Evolutionary conservation across 2,113 vertebrate genomes (phyloP), one percentile per base, ranked within the genome.

Genomic region (Cyprinodon variegatus): DNA sequence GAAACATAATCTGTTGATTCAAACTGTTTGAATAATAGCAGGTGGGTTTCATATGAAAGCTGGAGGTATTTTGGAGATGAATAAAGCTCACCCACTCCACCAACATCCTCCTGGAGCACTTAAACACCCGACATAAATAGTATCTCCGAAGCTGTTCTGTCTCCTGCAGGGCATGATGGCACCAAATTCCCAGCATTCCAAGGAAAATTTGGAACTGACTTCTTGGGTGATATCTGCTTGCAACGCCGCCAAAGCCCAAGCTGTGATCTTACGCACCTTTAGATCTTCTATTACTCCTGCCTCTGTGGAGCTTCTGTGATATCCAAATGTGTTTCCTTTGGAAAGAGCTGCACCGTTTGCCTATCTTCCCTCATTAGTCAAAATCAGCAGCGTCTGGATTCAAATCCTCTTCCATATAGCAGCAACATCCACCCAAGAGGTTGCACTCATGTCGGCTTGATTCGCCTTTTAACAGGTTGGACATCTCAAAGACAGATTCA

Each of bases 391-490:
- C 67, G 39, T 81, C n/a, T 3, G 77, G 83, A 90, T 66, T 81
- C 50, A 82, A 68, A 68, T 74, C 59, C 72, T 85, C 74, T 87
- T 86, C 84, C 50, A 20, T 57, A 81, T 76, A 65, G 43, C 68
- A n/a, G 72, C 68, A 63, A 70, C 77, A 57, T 20, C 67, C 81
- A 70, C 59, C 70, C 83, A 77, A 88, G 83, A 79, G 82, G 75
- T 78, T 70, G 79, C 70, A 82, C 79, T 90, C 86, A 83, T 86
- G 85, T 87, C 84, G 83, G 79, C 85, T 89, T 84, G 86, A 90
- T 92, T 89, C 89, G 88, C 86, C 89, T 87, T 91, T 92, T 91
- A 92, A 91, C 92, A 91, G 90, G 88, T 91, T 79, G 82, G 88
- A 91, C 89, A 88, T 92, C 91, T 89, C 87, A 81, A 78, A 82